phyloP scores from a whole-genome alignment of 2,888 invertebrate genomes.

The Drosophila prolongata region DNA sequence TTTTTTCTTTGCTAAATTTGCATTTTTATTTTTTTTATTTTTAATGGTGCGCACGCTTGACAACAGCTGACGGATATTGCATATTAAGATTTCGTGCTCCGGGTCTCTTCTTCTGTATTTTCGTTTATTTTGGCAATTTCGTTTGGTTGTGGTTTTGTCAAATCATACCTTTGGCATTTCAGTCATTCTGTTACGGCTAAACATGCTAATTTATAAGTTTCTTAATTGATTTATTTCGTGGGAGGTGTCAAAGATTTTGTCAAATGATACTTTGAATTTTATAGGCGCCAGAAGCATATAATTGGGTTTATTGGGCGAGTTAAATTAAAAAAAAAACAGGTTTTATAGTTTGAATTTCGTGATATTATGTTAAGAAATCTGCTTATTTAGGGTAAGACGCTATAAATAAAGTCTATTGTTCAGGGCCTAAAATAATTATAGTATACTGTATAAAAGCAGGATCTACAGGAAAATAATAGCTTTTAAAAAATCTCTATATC shows the following conservation, averaged over 20 bases:
- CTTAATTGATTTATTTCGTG: conserved; percentile 27
- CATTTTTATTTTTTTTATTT: conserved; percentile 4
- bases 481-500: not conserved
- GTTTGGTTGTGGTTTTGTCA: conserved; percentile 26
- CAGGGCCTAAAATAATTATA: too few relatives aligned
- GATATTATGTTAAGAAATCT: not conserved
- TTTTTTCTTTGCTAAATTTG: conserved; percentile 22
- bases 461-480: too few relatives aligned
- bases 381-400: not conserved
- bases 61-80: conserved; percentile 47
- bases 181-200: conserved; percentile 19
- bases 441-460: too few relatives aligned
- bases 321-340: not conserved
- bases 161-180: conserved; percentile 62
- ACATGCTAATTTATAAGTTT: conserved; percentile 44
- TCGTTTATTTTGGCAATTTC: conserved; percentile 22
- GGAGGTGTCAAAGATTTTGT: conserved; percentile 10
- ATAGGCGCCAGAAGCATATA: conserved; percentile 16
- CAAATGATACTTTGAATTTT: conserved; percentile 12
- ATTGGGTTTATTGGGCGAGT: conserved; percentile 10
- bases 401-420: too few relatives aligned
- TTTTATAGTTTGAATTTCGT: conserved; percentile 13
- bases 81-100: conserved; percentile 7
- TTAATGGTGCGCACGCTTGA: conserved; percentile 37
- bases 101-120: conserved; percentile 11